These are phyloP conservation scores for Opisthocomus hoazin DNA, from an alignment of 2,113 vertebrate species.

Conservation along the genomic window DNA sequence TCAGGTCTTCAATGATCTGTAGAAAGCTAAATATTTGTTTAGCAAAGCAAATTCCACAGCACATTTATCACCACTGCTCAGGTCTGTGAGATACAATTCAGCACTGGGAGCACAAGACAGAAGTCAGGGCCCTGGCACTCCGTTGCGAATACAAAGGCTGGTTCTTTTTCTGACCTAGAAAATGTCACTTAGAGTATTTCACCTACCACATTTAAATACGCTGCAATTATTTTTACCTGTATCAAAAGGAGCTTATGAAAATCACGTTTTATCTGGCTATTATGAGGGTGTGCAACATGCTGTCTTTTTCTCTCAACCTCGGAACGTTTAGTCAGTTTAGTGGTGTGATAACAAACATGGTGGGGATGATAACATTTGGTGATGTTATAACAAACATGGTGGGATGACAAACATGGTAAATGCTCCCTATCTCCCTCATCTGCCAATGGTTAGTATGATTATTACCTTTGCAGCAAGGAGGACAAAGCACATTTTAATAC, in stretches of 20 bases:
- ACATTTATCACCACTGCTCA: background rate
- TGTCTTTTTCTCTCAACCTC: background rate
- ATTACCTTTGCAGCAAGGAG: background rate
- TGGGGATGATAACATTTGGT: background rate
- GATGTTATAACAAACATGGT: background rate
- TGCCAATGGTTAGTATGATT: background rate
- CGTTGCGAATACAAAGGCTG: background rate
- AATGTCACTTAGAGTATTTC: background rate
- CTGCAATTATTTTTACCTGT: background rate
- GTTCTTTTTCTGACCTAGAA: background rate
- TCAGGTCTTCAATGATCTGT: slow-evolving; percentile 1
- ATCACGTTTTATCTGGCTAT: background rate
- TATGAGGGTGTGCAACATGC: background rate
- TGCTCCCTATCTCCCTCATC: background rate
- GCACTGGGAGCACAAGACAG: background rate
- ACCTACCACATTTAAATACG: background rate
- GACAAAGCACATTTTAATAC: background rate
- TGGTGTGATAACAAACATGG: background rate
- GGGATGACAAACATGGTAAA: background rate
- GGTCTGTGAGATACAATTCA: background rate
- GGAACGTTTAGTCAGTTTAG: background rate
- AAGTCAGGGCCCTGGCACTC: background rate
- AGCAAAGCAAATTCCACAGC: slow-evolving; percentile 50
- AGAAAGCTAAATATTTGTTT: slow-evolving; percentile 47
- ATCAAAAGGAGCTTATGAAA: background rate